Conservation (phyloP, 2,113 vertebrate genomes). For the Sapayoa aenigma region DNA sequence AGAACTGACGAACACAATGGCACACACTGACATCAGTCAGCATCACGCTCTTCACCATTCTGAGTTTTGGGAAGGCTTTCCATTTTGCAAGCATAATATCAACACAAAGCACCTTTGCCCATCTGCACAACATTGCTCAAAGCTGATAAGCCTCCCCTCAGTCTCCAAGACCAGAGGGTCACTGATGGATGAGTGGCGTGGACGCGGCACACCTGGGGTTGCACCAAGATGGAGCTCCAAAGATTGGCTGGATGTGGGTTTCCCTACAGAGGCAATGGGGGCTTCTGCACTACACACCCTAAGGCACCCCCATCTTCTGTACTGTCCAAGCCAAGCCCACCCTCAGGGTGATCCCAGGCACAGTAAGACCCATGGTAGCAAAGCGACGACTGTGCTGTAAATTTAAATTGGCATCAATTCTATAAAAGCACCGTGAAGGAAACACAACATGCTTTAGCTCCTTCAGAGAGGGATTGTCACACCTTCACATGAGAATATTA, state of each 20-base stretch:
- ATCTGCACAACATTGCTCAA: too few relatives aligned
- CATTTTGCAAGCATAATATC: accelerated
- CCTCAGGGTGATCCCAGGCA: not conserved
- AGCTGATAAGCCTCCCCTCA: not conserved
- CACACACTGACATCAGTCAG: accelerated
- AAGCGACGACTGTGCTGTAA: not conserved
- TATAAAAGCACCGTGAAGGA: not conserved
- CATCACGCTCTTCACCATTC: not conserved
- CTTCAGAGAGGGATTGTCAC: not conserved
- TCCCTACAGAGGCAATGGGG: not conserved
- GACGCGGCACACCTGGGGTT: not conserved
- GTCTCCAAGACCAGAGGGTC: too few relatives aligned
- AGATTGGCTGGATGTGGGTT: not conserved
- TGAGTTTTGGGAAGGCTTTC: not conserved
- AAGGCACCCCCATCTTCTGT: not conserved
- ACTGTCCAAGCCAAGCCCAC: not conserved
- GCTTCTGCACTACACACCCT: not conserved
- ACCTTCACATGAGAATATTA: not conserved
- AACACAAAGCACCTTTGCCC: not conserved
- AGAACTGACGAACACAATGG: not conserved
- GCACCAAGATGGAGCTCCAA: not conserved
- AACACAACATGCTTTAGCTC: not conserved
- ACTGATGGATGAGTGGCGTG: accelerated
- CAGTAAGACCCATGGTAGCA: accelerated
- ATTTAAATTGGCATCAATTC: not conserved